These are phyloP conservation scores for Poliocrania exsul DNA, from an alignment of 2,797 vertebrate species.

Conservation along the genomic window DNA sequence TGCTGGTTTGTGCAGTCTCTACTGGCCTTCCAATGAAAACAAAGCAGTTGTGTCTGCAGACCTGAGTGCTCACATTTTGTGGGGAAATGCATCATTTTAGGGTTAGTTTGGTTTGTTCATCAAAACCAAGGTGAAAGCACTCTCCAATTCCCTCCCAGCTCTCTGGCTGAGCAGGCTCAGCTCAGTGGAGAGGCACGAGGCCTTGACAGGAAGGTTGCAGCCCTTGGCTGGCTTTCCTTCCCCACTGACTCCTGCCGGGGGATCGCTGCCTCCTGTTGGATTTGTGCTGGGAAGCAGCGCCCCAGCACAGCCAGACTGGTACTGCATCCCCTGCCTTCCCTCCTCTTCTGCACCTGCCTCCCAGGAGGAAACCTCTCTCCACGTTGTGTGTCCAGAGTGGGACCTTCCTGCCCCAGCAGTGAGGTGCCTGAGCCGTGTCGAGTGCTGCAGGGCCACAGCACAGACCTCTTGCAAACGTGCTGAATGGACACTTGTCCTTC, in stretches of 20 bases:
- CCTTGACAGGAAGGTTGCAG: neutral
- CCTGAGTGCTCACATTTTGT: neutral
- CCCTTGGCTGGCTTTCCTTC: constrained; percentile 15
- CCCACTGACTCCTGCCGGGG: neutral
- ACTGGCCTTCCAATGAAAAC: neutral
- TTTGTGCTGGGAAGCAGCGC: constrained; percentile 24
- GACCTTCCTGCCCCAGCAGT: neutral
- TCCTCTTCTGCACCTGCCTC: neutral
- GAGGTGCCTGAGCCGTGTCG: neutral
- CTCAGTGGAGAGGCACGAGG: constrained; percentile 38
- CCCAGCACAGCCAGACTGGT: neutral
- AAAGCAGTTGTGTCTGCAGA: neutral
- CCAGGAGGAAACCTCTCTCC: neutral
- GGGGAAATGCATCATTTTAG: neutral
- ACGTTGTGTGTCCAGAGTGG: neutral
- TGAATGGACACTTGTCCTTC: neutral
- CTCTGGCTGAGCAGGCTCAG: constrained; percentile 45
- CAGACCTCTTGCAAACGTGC: neutral
- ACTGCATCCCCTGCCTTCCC: neutral
- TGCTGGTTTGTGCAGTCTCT: neutral
- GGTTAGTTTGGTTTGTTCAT: neutral
- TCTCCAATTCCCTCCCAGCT: neutral
- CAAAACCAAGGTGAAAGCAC: neutral
- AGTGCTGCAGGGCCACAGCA: neutral
- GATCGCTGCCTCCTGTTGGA: neutral